Evolutionary conservation across 2,113 vertebrate genomes (phyloP).

Genomic region (Equus przewalskii): DNA sequence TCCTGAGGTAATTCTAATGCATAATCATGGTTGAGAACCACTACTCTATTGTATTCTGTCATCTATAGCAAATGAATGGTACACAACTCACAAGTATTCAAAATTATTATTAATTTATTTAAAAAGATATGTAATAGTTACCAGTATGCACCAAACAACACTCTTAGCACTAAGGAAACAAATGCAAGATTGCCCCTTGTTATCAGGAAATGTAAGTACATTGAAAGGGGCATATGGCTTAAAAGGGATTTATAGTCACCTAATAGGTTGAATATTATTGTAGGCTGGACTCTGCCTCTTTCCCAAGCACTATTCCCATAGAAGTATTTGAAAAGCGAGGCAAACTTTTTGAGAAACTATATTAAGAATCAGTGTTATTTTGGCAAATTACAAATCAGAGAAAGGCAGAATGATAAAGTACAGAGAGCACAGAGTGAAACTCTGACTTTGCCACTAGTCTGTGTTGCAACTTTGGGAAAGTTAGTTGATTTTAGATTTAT

Average conservation of each 20-base stretch:
- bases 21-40: not conserved
- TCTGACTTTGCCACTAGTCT: not conserved
- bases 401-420: not conserved
- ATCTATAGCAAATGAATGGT: not conserved
- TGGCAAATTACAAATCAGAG: not conserved
- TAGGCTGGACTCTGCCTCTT: not conserved
- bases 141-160: not conserved
- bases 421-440: not conserved
- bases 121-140: not conserved
- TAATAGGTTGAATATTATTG: not conserved
- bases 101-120: slow-evolving; percentile 8
- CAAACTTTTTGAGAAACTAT: not conserved
- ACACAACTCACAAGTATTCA: not conserved
- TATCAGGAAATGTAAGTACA: not conserved
- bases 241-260: not conserved
- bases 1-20: not conserved
- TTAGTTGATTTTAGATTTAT: slow-evolving; percentile 56
- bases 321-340: not conserved
- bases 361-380: not conserved
- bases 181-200: not conserved
- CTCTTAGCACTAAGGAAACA: not conserved
- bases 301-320: not conserved
- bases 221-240: not conserved
- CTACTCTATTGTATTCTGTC: not conserved
- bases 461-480: not conserved